Conservation (phyloP, 2,113 vertebrate species). For the Triplophysa tibetana region DNA sequence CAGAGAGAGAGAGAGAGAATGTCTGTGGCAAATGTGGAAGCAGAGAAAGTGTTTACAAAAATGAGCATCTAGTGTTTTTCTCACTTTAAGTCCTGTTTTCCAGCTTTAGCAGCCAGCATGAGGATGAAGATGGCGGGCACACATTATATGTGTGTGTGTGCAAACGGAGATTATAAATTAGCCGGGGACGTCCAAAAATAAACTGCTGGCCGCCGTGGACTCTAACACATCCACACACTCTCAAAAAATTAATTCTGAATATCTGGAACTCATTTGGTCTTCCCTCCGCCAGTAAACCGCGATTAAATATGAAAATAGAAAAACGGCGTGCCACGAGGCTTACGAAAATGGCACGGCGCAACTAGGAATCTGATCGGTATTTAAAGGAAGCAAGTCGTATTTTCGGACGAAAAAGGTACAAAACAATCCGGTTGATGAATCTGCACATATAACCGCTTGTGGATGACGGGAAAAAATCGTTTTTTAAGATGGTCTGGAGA, state of each 20-base stretch:
- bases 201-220: constrained; percentile 26
- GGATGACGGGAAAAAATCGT: not conserved
- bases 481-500: not conserved
- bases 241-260: constrained; percentile 8
- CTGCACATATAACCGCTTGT: not conserved
- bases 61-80: constrained; percentile 65
- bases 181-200: constrained; percentile 26
- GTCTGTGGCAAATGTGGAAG: constrained; percentile 54
- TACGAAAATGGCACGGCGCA: too few relatives aligned
- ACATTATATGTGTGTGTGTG: constrained; percentile 14
- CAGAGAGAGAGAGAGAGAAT: constrained; percentile 30
- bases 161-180: constrained; percentile 41
- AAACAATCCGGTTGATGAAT: constrained; percentile 1
- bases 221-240: constrained; percentile 13
- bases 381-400: too few relatives aligned
- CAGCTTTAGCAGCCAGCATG: constrained; percentile 61
- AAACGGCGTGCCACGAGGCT: not conserved
- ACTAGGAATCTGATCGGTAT: too few relatives aligned
- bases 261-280: constrained; percentile 30
- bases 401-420: not conserved
- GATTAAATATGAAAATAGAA: constrained; percentile 35
- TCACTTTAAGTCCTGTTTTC: constrained; percentile 60
- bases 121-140: constrained; percentile 43
- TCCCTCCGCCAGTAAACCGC: not conserved
- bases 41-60: constrained; percentile 68